These are phyloP conservation scores for Caenorhabditis inopinata DNA, from an alignment of 1,140 invertebrate genomes.

Conservation along the genomic window DNA sequence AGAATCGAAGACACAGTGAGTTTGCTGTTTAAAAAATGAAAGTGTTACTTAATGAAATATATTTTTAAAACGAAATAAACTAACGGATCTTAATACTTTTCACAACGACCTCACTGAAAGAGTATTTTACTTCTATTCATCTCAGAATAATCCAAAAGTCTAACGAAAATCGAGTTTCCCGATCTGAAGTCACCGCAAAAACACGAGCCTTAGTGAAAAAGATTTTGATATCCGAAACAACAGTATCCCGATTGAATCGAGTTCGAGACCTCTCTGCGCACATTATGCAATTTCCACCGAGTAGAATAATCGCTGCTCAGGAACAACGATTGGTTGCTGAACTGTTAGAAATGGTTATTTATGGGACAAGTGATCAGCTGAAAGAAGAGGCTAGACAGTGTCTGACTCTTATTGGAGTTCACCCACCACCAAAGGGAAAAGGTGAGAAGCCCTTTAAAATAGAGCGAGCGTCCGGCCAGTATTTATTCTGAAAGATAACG, in stretches of 20 bases:
- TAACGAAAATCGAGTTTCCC: slow-evolving; percentile 51
- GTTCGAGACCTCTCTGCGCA: slow-evolving; percentile 54
- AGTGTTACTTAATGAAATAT: no score
- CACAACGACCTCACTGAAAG: no score
- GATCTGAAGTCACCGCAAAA: slow-evolving; percentile 49
- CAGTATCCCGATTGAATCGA: slow-evolving; percentile 37
- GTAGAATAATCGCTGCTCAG: slow-evolving; percentile 47
- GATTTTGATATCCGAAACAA: slow-evolving; percentile 47
- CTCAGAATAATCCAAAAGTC: slow-evolving; percentile 34
- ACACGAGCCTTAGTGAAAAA: slow-evolving; percentile 52
- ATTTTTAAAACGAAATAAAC: no score
- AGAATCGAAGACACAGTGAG: slow-evolving; percentile 26
- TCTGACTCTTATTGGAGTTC: slow-evolving; percentile 38
- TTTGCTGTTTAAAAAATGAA: neutral
- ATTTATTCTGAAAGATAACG: no score
- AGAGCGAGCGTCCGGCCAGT: no score
- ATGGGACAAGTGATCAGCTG: slow-evolving; percentile 19
- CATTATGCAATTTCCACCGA: slow-evolving; percentile 55
- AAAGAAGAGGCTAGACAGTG: slow-evolving; percentile 35
- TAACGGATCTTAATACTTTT: no score
- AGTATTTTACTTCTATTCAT: neutral
- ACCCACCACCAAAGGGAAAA: slow-evolving; percentile 19
- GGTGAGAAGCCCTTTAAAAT: neutral
- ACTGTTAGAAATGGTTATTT: slow-evolving; percentile 32
- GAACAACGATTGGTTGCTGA: slow-evolving; percentile 34